These are phyloP conservation scores for Embiotoca jacksoni DNA, from an alignment of 2,113 vertebrate species.

Conservation along the genomic window DNA sequence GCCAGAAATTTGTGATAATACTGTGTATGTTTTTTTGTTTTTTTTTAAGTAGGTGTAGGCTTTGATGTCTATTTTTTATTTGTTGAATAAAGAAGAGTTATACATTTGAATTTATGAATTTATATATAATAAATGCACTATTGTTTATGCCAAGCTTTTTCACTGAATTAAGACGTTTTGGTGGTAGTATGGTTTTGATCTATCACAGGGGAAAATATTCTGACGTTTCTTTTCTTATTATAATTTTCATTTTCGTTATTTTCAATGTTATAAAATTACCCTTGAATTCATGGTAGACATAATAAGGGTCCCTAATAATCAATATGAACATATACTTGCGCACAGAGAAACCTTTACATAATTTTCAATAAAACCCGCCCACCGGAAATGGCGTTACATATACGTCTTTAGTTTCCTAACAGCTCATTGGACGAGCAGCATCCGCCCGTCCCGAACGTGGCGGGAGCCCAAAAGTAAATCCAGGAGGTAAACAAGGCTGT, in stretches of 20 bases:
- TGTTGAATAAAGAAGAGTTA: neutral
- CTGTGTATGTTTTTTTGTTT: neutral
- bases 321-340: too few relatives aligned
- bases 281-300: too few relatives aligned
- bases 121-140: too few relatives aligned
- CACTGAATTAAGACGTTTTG: too few relatives aligned
- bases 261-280: too few relatives aligned
- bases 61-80: neutral
- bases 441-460: slow-evolving; percentile 1
- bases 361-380: neutral
- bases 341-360: neutral
- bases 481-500: slow-evolving; percentile 2
- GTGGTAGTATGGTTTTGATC: too few relatives aligned
- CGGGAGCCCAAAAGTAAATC: slow-evolving; percentile 30
- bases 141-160: too few relatives aligned
- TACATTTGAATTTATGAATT: too few relatives aligned
- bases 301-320: too few relatives aligned
- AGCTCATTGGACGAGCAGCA: slow-evolving; percentile 55
- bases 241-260: too few relatives aligned
- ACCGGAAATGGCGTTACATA: slow-evolving; percentile 23
- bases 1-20: neutral
- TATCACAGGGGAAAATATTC: too few relatives aligned
- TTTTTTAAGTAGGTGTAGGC: neutral
- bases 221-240: too few relatives aligned
- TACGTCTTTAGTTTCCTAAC: neutral